Conservation (phyloP, 2,113 vertebrate species). For the Nicator chloris region DNA sequence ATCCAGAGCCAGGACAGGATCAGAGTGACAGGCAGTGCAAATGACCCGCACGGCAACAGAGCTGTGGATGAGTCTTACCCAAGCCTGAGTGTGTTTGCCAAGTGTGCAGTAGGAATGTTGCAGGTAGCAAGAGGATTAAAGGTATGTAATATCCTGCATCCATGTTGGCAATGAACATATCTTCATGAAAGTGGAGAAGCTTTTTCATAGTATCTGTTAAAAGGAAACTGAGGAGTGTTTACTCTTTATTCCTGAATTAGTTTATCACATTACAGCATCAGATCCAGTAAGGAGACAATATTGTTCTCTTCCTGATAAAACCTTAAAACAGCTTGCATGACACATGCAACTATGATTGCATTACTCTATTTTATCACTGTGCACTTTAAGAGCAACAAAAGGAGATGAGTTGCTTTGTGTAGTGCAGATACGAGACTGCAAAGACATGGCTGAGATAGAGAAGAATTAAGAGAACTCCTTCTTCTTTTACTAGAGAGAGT, state of each 20-base stretch:
- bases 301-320: not conserved
- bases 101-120: not conserved
- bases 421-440: not conserved
- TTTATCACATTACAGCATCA: not conserved
- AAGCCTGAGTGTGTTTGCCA: fast-evolving
- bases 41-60: fast-evolving
- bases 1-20: not conserved
- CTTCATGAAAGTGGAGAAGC: not conserved
- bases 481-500: not conserved
- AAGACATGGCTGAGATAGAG: not conserved
- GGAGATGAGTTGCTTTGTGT: not conserved
- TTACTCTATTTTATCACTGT: not conserved
- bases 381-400: not conserved
- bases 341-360: not conserved
- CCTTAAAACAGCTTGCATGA: not conserved
- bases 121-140: not conserved
- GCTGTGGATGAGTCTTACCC: not conserved
- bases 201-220: not conserved
- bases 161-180: not conserved
- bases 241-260: not conserved
- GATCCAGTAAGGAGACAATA: not conserved
- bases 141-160: not conserved
- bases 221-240: not conserved
- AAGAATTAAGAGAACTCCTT: not conserved
- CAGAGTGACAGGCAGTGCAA: not conserved